A percentile compares a stretch with the other conserved stretches of the same genome.
These are phyloP conservation scores for Luffia ferchaultella DNA, from an alignment of 2,888 invertebrate genomes.

Conservation along the genomic window DNA sequence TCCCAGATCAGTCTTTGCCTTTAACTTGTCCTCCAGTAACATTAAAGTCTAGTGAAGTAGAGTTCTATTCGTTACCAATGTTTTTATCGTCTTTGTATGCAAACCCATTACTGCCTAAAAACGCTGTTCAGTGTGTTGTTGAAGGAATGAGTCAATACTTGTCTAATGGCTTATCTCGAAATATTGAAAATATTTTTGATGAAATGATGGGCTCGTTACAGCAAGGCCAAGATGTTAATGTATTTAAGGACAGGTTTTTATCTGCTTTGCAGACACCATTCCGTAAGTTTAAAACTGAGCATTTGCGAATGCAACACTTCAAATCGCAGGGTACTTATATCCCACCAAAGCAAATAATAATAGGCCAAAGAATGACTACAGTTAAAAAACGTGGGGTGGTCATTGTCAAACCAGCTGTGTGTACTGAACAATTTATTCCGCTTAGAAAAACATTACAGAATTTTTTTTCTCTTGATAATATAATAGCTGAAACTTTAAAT, in stretches of 20 bases:
- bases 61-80: neutral
- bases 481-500: neutral
- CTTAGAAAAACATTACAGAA: constrained; percentile 5
- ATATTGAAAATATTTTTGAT: neutral
- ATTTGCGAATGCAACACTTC: constrained; percentile 7
- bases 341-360: constrained; percentile 5
- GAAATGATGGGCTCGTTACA: neutral
- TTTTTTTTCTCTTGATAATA: constrained; percentile 6
- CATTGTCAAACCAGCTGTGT: neutral
- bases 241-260: neutral
- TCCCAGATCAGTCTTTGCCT: neutral
- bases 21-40: neutral
- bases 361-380: constrained; percentile 6
- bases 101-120: constrained; percentile 1
- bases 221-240: neutral
- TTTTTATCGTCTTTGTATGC: constrained; percentile 1
- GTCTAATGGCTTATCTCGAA: neutral
- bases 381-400: neutral
- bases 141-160: neutral
- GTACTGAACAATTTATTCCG: constrained; percentile 9
- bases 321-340: constrained; percentile 8
- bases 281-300: constrained; percentile 2
- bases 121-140: neutral
- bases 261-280: neutral
- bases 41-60: neutral